Base-by-base conservation (phyloP, 2,113 vertebrate species). In the Rhombomys opimus region DNA sequence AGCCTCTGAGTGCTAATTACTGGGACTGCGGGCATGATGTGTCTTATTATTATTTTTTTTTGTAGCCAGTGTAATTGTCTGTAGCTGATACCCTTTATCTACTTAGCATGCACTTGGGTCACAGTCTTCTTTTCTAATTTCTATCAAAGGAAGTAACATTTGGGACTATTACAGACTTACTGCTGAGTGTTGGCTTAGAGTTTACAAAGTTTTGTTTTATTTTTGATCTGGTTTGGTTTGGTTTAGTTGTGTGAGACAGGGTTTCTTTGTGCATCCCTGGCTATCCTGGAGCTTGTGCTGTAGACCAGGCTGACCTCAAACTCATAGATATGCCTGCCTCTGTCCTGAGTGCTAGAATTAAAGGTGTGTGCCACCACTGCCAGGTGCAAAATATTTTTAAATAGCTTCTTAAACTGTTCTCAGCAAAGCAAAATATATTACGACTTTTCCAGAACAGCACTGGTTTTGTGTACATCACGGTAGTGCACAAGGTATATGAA, bases 341-440 rank as follows among this genome's bases (percentile, higher is more conserved):
- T 41, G n/a, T 75, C 1, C 18, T 20, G 22, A 41, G 72, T 41
- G n/a, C n/a, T 75, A 20, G 72, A 12, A 75, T 75, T 38, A 38
- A 72, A 73, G n/a, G 70, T 38, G 8, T 72, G 35, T 18, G n/a
- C n/a, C 7, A 20, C n/a, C 20, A 7, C 70, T 8, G 38, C n/a
- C n/a, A 38, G 18, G 18, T 52, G 46, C 15, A 85, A 14, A 90
- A 23, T 30, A 32, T 46, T 91, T 94, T 93, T 87, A 2, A 92
- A 84, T 80, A 35, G 7, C 63, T 92, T 89, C 27, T 50, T 87
- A 38, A 65, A 75, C 46, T 82, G 54, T 94, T 94, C n/a, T 89
- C 78, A 72, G 61, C 65, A 88, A 82, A 95, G 46, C 38, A 82
- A 41, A 92, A 94, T 88, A n/a, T 9, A 59, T 30, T 90, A 68